Percentiles rank a stretch among this genome's conserved stretches.
Conservation (phyloP, 1,140 invertebrate genomes). For the Trichonephila clavipes region DNA sequence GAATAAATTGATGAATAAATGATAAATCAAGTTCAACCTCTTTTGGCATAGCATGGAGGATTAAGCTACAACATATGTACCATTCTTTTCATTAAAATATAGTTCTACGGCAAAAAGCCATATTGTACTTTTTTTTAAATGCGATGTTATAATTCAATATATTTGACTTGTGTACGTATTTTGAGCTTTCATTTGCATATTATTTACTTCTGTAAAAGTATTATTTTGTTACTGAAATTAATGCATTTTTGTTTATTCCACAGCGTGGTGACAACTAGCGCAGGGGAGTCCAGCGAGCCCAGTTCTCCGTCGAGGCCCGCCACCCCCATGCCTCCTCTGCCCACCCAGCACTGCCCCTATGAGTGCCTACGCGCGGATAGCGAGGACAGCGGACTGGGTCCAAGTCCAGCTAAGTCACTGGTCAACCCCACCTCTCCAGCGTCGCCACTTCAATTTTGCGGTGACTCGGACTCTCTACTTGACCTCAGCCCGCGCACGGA, state of each 20-base stretch:
- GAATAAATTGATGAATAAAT: no score
- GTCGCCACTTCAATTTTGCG: slow-evolving; percentile 58
- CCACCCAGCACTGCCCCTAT: slow-evolving; percentile 59
- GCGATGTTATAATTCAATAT: no score
- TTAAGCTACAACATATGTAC: no score
- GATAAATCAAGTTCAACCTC: no score
- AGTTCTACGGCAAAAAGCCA: no score
- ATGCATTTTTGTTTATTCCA: slow-evolving; percentile 75
- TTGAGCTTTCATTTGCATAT: no score
- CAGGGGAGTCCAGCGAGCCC: slow-evolving; percentile 68
- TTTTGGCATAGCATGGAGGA: no score
- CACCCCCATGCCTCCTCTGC: slow-evolving; percentile 72
- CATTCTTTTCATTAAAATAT: no score
- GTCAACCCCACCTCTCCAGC: not conserved
- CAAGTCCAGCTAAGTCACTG: slow-evolving; percentile 68
- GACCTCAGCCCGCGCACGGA: slow-evolving; percentile 67
- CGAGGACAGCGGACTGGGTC: slow-evolving; percentile 70
- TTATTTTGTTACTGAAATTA: no score
- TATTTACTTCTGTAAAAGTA: no score
- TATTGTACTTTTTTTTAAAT: no score
- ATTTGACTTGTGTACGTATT: no score
- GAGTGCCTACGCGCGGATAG: slow-evolving; percentile 66
- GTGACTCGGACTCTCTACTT: slow-evolving; percentile 55
- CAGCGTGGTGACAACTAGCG: slow-evolving; percentile 66
- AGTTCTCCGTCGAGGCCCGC: slow-evolving; percentile 70